phyloP scores from a whole-genome alignment of 2,888 invertebrate species.

The Caenorhabditis wallacei region DNA sequence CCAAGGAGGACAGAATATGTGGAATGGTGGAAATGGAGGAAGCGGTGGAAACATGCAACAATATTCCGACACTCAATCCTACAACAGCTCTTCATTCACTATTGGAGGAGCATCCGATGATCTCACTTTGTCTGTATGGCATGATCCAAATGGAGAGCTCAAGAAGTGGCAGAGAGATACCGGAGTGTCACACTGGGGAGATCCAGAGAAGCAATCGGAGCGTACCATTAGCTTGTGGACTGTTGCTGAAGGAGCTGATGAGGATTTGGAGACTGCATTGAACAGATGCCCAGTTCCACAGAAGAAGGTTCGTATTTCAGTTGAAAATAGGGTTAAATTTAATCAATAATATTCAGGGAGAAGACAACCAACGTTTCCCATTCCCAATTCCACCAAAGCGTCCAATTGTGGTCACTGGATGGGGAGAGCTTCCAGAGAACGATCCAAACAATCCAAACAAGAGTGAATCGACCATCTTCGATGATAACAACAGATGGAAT shows the following conservation, averaged over 20 bases:
- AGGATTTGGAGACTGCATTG: slow-evolving; percentile 72
- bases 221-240: slow-evolving; percentile 71
- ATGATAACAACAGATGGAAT: slow-evolving; percentile 66
- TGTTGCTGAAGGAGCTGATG: slow-evolving; percentile 75
- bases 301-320: slow-evolving; percentile 42
- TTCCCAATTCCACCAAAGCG: slow-evolving; percentile 70
- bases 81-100: slow-evolving; percentile 57
- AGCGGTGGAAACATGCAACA: slow-evolving; percentile 34
- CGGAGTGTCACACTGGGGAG: slow-evolving; percentile 76
- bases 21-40: slow-evolving; percentile 34
- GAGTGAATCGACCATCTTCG: slow-evolving; percentile 48
- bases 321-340: too few species aligned
- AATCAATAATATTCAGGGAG: slow-evolving; percentile 15
- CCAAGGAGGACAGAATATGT: slow-evolving; percentile 47
- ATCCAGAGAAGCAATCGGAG: slow-evolving; percentile 75
- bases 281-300: slow-evolving; percentile 75
- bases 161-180: slow-evolving; percentile 79
- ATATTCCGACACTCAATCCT: slow-evolving; percentile 31
- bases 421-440: slow-evolving; percentile 77
- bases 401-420: slow-evolving; percentile 74
- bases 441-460: slow-evolving; percentile 77
- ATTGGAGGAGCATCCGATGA: slow-evolving; percentile 71
- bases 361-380: slow-evolving; percentile 66
- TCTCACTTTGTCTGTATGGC: slow-evolving; percentile 70
- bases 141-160: slow-evolving; percentile 76